Conservation (phyloP, 2,797 vertebrate species). For the Hypotaenidia okinawae region DNA sequence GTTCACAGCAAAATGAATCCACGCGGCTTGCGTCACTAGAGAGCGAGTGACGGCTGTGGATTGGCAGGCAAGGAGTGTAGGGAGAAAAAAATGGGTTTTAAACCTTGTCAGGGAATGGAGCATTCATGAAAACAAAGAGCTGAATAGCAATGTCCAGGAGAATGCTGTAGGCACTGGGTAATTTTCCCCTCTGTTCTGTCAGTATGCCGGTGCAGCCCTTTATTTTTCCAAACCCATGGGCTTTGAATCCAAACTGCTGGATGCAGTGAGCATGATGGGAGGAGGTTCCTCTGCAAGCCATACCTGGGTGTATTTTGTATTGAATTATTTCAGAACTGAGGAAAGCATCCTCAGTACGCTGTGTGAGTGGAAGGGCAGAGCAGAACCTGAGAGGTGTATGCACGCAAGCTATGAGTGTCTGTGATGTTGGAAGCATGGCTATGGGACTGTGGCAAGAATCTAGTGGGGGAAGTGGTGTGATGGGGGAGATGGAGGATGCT, state of each 20-base stretch:
- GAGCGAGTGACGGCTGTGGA: neutral
- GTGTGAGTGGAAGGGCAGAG: neutral
- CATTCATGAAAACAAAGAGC: neutral
- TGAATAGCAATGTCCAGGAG: neutral
- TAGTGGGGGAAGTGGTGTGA: neutral
- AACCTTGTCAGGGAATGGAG: constrained; percentile 21
- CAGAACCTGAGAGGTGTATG: neutral
- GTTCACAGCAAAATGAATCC: neutral
- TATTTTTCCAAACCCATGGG: neutral
- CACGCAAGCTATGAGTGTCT: neutral
- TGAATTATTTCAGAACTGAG: neutral
- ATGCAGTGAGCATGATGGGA: neutral
- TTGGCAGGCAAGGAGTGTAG: neutral
- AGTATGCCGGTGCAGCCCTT: neutral
- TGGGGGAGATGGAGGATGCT: neutral
- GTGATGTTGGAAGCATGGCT: neutral
- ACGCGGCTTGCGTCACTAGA: neutral
- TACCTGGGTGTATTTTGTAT: neutral
- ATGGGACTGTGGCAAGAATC: neutral
- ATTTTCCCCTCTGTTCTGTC: neutral
- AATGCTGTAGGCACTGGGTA: neutral
- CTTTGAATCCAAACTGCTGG: neutral
- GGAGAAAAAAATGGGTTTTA: constrained; percentile 40
- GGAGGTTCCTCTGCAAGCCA: neutral
- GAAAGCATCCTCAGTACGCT: neutral